Base-by-base conservation (phyloP, 2,113 vertebrate genomes). In the Phyllostomus discolor region DNA sequence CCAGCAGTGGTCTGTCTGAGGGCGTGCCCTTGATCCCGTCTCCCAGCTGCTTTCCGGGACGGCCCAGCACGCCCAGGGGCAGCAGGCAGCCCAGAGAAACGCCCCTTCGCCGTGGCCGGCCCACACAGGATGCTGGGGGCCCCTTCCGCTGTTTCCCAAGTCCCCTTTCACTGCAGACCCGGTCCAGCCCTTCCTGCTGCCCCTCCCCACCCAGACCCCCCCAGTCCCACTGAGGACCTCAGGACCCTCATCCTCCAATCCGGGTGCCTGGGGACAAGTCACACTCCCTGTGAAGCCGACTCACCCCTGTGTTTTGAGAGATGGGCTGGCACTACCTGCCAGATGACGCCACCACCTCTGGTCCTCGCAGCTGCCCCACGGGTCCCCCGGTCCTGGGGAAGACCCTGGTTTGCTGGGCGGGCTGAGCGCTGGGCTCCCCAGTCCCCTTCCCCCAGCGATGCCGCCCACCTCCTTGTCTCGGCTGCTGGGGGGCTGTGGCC, bases 141-240 rank as follows among this genome's bases (percentile, higher is more conserved):
- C 41, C 7, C 28, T 0, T 0, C 64, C 0, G 0, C 9, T 33
- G 0, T 6, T 38, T 54, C 28, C 5, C 2, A 0, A 0, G 31
- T 31, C 16, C 48, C 15, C 0, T 17, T 26, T 17, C 15, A 11
- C 41, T 85, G 24, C 43, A 24, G 76, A 24, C 5, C 35, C 50
- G 7, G 35, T n/a, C 11, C 0, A 62, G 66, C 33, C 69, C 43
- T 52, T 19, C 0, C 0, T 2, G 35, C 28, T 24, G 70, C 50
- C 50, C 76, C 12, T 0, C 28, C 41, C 48, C 48, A 19, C 33
- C 24, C 43, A 0, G 5, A 2, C 10, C 26, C 31, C 46, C 16
- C 31, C n/a, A 62, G 59, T 7, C 2, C 2, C 1, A 1, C 12
- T 43, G 4, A 16, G 10, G 2, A 15, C 10, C n/a, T n/a, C n/a